These are phyloP conservation scores for Bolinopsis microptera DNA, from an alignment of 37 sponge, comb jelly and placozoan species.

Conservation along the genomic window DNA sequence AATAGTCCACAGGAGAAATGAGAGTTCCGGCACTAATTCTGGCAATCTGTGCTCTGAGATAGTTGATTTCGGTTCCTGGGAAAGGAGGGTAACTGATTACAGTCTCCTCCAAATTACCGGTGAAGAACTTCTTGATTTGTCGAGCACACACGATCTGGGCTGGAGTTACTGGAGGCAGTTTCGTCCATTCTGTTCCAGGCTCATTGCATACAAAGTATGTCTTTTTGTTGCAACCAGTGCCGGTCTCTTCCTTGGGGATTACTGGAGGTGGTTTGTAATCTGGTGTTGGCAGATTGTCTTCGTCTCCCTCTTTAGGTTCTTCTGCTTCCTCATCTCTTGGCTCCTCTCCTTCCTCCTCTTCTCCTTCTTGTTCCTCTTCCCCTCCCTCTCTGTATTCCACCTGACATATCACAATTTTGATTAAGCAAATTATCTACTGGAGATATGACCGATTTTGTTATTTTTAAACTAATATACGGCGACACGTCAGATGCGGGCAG, in stretches of 20 bases:
- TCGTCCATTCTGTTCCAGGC: conserved; percentile 88
- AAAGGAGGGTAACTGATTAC: conserved; percentile 88
- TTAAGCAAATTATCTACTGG: too few relatives aligned
- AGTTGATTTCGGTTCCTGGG: conserved; percentile 91
- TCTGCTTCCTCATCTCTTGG: conserved; percentile 77
- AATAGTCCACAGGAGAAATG: conserved; percentile 88
- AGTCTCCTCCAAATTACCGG: conserved; percentile 83
- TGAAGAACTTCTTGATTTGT: conserved; percentile 86
- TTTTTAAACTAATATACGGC: too few relatives aligned
- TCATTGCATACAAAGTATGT: conserved; percentile 94
- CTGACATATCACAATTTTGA: not conserved
- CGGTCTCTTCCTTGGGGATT: conserved; percentile 86
- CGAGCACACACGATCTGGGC: conserved; percentile 81
- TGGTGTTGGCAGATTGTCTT: conserved; percentile 81
- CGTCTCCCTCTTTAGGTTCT: conserved; percentile 77
- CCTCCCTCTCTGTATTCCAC: conserved; percentile 60
- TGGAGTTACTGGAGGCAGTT: conserved; percentile 93
- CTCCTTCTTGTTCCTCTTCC: conserved; percentile 10
- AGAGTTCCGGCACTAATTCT: conserved; percentile 92
- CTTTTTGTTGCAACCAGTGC: conserved; percentile 93
- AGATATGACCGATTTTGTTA: too few relatives aligned
- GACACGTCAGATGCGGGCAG: too few relatives aligned
- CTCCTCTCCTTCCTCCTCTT: conserved; percentile 79
- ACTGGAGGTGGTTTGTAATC: conserved; percentile 94
- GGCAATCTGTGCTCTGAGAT: conserved; percentile 93